Base-by-base conservation (phyloP, 2,113 vertebrate genomes). In the Gallinago undulata region DNA sequence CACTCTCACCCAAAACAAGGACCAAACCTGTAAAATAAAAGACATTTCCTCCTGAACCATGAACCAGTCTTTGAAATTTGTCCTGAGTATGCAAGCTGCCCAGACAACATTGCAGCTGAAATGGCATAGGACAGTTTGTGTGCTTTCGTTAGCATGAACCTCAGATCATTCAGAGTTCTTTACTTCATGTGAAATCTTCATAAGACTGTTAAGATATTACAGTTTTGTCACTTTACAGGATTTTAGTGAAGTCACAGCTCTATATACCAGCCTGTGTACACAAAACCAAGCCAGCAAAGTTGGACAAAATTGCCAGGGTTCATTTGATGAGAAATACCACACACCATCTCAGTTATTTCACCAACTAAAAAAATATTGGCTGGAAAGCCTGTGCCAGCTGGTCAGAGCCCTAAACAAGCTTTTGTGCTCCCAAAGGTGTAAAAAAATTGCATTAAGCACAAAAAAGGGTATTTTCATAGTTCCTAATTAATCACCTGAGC, bases 41-140 rank as follows among this genome's bases (percentile, higher is more conserved):
- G 45, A 19, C 27, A 28, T 74, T 62, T 87, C 7, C 19, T 77
- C 35, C 53, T 56, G 28, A 93, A 19, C 7, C 2, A 3, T 9
- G 19, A 57, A 19, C 21, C 27, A 64, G 37, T 3, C 57, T 63
- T 48, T 21, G 53, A 59, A 77, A 74, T 60, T 24, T 23, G 43
- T 56, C 39, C 39, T 12, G 15, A 48, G 4, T 5, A 12, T 3
- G 9, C 24, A 45, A 66, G 45, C 56, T 68, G 12, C 48, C 53
- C n/a, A 39, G 68, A 6, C 19, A 25, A 66, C 7, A 1, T 3
- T 24, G 16, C 28, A 69, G 30, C 50, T 57, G 24, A 30, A 30
- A 18, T 0, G 2, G 53, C 9, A 33, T 51, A 64, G 37, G 35
- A 8, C 35, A 43, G 11, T 55, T 55, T 0, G 0, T 10, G 28